Evolutionary conservation across 2,113 vertebrate species (phyloP).

Genomic region (Sapajus apella): DNA sequence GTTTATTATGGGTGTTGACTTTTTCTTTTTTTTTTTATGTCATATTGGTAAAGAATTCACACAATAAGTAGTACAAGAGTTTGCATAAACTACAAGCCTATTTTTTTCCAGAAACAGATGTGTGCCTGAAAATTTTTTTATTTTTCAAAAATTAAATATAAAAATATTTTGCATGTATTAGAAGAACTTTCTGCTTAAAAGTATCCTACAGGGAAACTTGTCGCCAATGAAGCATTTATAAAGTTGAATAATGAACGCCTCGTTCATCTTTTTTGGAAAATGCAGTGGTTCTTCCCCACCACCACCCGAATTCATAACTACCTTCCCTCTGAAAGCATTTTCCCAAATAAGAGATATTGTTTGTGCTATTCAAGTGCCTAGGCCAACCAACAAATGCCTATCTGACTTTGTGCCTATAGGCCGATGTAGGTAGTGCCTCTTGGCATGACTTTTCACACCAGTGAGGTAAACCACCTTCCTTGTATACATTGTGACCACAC

Average conservation of each 20-base stretch:
- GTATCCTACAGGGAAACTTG: not conserved
- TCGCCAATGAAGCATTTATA: not conserved
- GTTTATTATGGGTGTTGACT: not conserved
- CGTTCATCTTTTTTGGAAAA: not conserved
- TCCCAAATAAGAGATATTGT: not conserved
- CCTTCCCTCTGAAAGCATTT: not conserved
- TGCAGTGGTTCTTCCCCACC: not conserved
- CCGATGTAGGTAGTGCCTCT: not conserved
- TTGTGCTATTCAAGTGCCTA: not conserved
- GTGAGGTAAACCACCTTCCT: not conserved
- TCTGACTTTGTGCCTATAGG: not conserved
- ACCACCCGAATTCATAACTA: not conserved
- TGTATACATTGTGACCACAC: not conserved
- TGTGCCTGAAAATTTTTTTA: not conserved
- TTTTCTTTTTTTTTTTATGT: not conserved
- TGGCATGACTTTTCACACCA: too few species aligned
- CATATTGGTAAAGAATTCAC: not conserved
- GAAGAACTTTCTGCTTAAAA: not conserved
- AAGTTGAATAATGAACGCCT: not conserved
- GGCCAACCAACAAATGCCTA: not conserved
- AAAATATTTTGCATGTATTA: not conserved
- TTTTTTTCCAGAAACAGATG: not conserved
- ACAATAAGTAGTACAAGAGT: not conserved
- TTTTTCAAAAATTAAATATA: not conserved
- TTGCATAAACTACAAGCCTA: not conserved